Evolutionary conservation across 2,888 invertebrate genomes (phyloP).

Genomic region (Mactromeris polynyma): DNA sequence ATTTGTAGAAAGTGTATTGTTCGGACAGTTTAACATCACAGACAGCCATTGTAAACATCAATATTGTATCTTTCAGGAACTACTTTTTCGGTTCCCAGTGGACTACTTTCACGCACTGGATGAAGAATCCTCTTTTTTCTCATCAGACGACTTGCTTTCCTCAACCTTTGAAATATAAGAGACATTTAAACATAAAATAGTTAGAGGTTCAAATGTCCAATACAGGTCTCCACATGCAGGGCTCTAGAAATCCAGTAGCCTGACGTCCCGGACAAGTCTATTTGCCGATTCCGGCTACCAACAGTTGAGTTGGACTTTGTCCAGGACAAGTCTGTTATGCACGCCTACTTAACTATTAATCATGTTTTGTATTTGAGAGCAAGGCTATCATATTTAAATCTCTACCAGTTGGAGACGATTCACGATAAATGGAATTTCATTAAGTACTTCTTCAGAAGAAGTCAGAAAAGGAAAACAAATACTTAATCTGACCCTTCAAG

Average conservation of each 20-base stretch:
- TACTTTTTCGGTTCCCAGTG: background rate
- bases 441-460: background rate
- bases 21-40: conserved; percentile 16
- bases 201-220: too few relatives aligned
- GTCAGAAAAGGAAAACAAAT: background rate
- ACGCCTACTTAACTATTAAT: too few relatives aligned
- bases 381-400: too few relatives aligned
- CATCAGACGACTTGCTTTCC: background rate
- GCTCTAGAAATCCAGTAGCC: too few relatives aligned
- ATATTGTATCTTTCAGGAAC: background rate
- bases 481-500: too few relatives aligned
- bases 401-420: background rate
- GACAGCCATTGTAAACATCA: background rate
- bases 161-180: background rate
- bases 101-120: conserved; percentile 14
- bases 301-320: too few relatives aligned
- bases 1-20: background rate
- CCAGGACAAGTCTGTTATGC: too few relatives aligned
- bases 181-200: background rate
- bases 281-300: too few relatives aligned
- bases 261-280: too few relatives aligned
- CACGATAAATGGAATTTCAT: background rate
- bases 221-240: too few relatives aligned
- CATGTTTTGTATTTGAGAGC: too few relatives aligned
- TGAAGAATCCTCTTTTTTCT: background rate